These are phyloP conservation scores for Thinocorus orbignyianus DNA, from an alignment of 2,113 vertebrate genomes.

Conservation along the genomic window DNA sequence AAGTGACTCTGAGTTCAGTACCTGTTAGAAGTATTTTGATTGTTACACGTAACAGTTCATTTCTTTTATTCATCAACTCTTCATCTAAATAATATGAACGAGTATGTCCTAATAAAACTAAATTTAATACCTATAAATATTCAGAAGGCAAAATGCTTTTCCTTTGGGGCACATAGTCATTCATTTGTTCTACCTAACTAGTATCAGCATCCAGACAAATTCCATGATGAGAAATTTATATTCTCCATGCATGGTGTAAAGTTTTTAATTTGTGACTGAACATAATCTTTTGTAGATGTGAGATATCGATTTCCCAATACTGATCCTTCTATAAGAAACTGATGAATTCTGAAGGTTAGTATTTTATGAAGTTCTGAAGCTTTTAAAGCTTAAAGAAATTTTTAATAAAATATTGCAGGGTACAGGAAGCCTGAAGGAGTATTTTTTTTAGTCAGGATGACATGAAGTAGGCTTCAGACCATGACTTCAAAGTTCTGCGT, in stretches of 20 bases:
- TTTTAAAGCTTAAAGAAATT: constrained; percentile 44
- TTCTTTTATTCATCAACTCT: neutral
- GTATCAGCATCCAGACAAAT: constrained; percentile 5
- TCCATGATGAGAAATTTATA: neutral
- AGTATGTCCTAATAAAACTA: neutral
- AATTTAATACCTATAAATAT: constrained; percentile 53
- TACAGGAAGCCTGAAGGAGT: neutral
- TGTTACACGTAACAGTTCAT: neutral
- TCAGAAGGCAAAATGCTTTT: constrained; percentile 45
- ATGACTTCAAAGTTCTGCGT: neutral
- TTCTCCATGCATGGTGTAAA: neutral
- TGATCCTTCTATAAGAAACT: neutral
- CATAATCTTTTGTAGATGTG: neutral
- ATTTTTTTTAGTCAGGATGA: neutral
- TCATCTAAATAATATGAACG: neutral
- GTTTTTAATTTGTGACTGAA: neutral
- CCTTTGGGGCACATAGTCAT: constrained; percentile 5
- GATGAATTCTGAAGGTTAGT: constrained; percentile 1
- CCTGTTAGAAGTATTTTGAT: constrained; percentile 21
- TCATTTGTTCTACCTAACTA: neutral
- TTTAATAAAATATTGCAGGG: neutral
- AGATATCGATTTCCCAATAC: constrained; percentile 3
- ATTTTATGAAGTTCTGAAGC: neutral
- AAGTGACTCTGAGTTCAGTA: neutral
- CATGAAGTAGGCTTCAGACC: neutral